Percentiles rank a stretch among this genome's conserved stretches.
These are phyloP conservation scores for Cyphomyrmex costatus DNA, from an alignment of 1,140 invertebrate species.

Conservation along the genomic window DNA sequence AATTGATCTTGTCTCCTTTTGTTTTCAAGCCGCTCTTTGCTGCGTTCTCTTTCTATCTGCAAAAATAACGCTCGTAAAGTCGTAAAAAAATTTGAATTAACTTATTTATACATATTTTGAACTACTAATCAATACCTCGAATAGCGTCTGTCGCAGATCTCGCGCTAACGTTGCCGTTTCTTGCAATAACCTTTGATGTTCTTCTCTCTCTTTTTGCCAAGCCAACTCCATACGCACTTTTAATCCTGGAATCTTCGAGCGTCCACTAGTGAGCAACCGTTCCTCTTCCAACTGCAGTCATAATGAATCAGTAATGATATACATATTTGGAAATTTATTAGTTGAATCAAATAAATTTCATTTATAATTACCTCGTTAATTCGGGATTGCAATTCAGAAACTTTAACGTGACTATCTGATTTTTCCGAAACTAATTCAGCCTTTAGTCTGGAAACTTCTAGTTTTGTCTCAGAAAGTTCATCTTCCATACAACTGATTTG, in stretches of 20 bases:
- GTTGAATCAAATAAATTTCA: not conserved
- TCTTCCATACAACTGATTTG: slow-evolving; percentile 95
- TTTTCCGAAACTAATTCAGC: slow-evolving; percentile 96
- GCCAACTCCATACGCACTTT: slow-evolving; percentile 96
- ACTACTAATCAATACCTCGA: slow-evolving; percentile 88
- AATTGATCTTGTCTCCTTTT: slow-evolving; percentile 94
- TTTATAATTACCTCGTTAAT: slow-evolving; percentile 92
- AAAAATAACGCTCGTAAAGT: not conserved
- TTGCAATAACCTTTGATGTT: slow-evolving; percentile 95
- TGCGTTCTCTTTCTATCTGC: slow-evolving; percentile 94
- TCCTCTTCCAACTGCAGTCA: slow-evolving; percentile 92
- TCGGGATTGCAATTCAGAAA: slow-evolving; percentile 95
- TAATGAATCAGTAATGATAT: not conserved
- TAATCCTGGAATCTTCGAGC: slow-evolving; percentile 94
- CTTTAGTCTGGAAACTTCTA: slow-evolving; percentile 94
- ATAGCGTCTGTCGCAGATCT: slow-evolving; percentile 94
- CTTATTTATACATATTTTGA: not conserved
- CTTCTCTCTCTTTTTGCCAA: slow-evolving; percentile 98
- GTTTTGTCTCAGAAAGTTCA: slow-evolving; percentile 93
- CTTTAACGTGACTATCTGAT: slow-evolving; percentile 94
- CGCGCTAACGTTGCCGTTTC: slow-evolving; percentile 96
- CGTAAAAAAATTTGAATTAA: not conserved
- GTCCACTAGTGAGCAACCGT: slow-evolving; percentile 91
- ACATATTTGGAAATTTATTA: slow-evolving; percentile 24
- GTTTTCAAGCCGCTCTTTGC: slow-evolving; percentile 95